Conservation (phyloP, 2,797 vertebrate genomes). For the Eremophila alpestris region DNA sequence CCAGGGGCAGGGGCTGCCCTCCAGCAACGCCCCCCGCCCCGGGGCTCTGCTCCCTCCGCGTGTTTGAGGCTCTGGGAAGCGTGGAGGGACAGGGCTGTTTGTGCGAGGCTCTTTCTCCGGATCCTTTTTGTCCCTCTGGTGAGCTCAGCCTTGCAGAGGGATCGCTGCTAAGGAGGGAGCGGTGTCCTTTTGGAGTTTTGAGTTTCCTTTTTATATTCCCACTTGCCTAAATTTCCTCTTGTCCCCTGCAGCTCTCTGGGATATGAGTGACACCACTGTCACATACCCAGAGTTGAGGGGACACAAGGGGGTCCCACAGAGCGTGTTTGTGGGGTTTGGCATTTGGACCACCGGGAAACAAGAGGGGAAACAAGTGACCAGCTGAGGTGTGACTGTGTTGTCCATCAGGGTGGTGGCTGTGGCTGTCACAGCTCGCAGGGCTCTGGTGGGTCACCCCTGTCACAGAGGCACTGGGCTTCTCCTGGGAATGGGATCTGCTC, state of each 20-base stretch:
- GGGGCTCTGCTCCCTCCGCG: rapidly evolving
- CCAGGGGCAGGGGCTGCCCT: not conserved
- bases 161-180: not conserved
- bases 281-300: rapidly evolving
- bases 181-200: not conserved
- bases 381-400: not conserved
- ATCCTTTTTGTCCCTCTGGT: not conserved
- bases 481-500: not conserved
- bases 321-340: not conserved
- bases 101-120: not conserved
- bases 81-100: rapidly evolving
- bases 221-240: not conserved
- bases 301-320: not conserved
- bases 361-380: not conserved
- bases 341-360: not conserved
- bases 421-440: rapidly evolving
- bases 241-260: rapidly evolving
- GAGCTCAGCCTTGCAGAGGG: not conserved
- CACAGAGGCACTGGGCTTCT: not conserved
- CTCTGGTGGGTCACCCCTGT: not conserved
- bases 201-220: not conserved
- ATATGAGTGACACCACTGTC: not conserved
- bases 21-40: not conserved
- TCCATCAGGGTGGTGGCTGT: too few relatives aligned
- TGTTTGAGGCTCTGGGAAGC: rapidly evolving